Conservation (phyloP, 1,140 invertebrate species). For the Helicoverpa zea region DNA sequence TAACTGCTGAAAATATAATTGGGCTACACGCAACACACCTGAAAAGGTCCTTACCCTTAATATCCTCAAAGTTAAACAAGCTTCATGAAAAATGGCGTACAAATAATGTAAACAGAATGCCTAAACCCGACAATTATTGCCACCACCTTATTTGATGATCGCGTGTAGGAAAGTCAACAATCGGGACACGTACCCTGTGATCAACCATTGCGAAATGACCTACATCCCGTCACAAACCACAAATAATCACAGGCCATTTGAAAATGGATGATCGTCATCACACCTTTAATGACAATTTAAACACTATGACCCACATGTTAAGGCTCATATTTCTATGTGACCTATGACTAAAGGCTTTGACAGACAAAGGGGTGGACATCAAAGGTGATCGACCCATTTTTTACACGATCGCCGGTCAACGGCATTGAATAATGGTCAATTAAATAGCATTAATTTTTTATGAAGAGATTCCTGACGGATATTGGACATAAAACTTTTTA, state of each 20-base stretch:
- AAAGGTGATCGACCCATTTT: constrained; percentile 56
- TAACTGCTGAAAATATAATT: neutral
- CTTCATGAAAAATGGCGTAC: constrained; percentile 13
- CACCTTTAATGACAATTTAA: constrained; percentile 42
- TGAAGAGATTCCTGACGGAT: neutral
- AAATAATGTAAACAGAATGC: constrained; percentile 21
- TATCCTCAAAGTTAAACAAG: constrained; percentile 1
- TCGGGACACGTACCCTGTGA: constrained; percentile 50
- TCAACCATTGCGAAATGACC: constrained; percentile 45
- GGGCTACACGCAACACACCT: neutral
- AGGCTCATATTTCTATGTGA: constrained; percentile 18
- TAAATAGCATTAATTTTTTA: constrained; percentile 19
- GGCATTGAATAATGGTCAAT: constrained; percentile 37
- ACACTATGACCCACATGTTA: constrained; percentile 37
- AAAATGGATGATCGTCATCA: constrained; percentile 26
- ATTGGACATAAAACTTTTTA: constrained; percentile 6
- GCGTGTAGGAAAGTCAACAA: constrained; percentile 51
- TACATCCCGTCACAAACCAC: constrained; percentile 1
- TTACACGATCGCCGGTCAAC: constrained; percentile 39
- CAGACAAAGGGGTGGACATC: constrained; percentile 49
- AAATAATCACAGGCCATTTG: constrained; percentile 11
- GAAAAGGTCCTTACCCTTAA: constrained; percentile 22
- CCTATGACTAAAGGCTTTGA: constrained; percentile 23
- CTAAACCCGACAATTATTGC: constrained; percentile 9
- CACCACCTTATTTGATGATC: constrained; percentile 41